Conservation (phyloP, 2,113 vertebrate species). For the Egretta garzetta region DNA sequence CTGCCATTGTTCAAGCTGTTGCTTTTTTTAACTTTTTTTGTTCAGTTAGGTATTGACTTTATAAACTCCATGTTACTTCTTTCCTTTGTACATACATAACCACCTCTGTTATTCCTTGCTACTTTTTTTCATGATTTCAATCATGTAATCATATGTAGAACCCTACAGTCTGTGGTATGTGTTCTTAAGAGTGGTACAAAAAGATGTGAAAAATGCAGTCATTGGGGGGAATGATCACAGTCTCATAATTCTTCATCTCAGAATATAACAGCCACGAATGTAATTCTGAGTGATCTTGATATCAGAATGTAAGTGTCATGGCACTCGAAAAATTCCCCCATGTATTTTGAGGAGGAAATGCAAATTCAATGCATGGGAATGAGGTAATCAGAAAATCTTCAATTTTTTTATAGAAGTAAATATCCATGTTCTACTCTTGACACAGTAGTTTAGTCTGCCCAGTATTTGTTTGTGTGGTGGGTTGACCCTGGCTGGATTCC, state of each 20-base stretch:
- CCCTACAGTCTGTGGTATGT: neutral
- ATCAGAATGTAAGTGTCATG: neutral
- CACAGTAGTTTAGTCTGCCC: neutral
- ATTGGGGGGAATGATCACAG: neutral
- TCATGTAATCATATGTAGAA: neutral
- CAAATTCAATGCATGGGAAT: neutral
- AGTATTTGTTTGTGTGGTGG: neutral
- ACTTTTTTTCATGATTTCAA: neutral
- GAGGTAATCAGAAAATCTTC: neutral
- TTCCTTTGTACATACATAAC: neutral
- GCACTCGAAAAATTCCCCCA: neutral
- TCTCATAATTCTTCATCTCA: neutral
- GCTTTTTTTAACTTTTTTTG: neutral
- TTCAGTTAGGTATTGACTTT: neutral
- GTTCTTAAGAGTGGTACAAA: neutral
- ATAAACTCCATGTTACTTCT: neutral
- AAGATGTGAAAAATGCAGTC: neutral
- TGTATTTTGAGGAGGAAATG: neutral
- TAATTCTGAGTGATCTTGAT: neutral
- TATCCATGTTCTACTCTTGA: neutral
- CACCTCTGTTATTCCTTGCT: neutral
- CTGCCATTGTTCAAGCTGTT: neutral
- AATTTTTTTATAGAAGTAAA: neutral
- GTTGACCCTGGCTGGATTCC: neutral
- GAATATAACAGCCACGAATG: neutral